Base-by-base conservation (phyloP, 2,888 invertebrate species). In the Melipona beecheii region DNA sequence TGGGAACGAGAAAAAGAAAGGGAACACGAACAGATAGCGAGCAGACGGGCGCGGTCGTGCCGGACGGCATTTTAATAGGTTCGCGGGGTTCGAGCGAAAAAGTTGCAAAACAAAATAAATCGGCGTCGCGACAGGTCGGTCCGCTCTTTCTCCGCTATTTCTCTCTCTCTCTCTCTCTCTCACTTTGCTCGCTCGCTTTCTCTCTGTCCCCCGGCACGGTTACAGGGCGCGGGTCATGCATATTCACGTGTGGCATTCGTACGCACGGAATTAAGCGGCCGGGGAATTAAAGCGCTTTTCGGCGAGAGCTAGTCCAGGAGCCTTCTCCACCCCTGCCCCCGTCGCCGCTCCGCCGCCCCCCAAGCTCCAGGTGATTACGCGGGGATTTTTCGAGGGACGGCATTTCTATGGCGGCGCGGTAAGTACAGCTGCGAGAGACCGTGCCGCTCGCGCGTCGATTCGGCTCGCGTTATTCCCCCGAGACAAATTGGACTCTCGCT, bases 191-290 rank as follows among this genome's bases (percentile, higher is more conserved):
- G 4, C 19, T 43, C 21, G 50, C 50, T 56, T 21, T 5, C 31
- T 50, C 71, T 65, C 78, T 58, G 69, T 64, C 62, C 74, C 27
- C 15, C 73, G 66, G 65, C 77, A 66, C 81, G 78, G 80, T 73
- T 81, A 66, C 84, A 49, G 69, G 69, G 78, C 69, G 82, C 83
- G 75, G 82, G 82, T 89, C 90, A 90, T 90, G 87, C 88, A 90
- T 91, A 91, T 91, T 91, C 91, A 91, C 90, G 88, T 84, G 88
- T 89, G 88, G 87, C 89, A 91, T 87, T 90, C 90, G 90, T 90
- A 89, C 89, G 88, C 87, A 87, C 88, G 84, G 87, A 87, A 86
- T 86, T 85, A 87, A 87, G 87, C 86, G 86, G 78, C 84, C 86
- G 83, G 84, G 90, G 90, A 91, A 91, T 91, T 90, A 90, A 91